phyloP scores from a whole-genome alignment of 2,113 vertebrate genomes.

The Barnardius zonarius region DNA sequence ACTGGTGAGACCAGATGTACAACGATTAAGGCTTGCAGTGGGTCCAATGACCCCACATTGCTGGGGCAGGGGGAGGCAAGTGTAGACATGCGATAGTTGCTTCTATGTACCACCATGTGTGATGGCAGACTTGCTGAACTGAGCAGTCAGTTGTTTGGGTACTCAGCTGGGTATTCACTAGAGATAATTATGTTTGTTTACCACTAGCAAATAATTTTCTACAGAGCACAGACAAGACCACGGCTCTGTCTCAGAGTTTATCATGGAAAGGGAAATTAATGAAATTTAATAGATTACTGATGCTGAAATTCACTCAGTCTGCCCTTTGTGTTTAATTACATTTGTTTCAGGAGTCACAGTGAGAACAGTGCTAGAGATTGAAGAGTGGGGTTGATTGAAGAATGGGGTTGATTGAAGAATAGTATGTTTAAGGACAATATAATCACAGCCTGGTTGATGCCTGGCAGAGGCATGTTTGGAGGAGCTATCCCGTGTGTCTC shows the following conservation, averaged over 20 bases:
- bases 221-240: neutral
- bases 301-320: neutral
- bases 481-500: too few species aligned
- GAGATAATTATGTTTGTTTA: neutral
- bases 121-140: neutral
- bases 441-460: too few species aligned
- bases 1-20: neutral
- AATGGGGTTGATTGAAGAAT: too few species aligned
- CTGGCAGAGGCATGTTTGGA: too few species aligned
- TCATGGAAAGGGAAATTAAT: neutral
- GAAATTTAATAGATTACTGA: neutral
- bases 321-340: neutral
- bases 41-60: rapidly evolving
- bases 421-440: too few species aligned
- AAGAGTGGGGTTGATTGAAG: too few species aligned
- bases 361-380: neutral
- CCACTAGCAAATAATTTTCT: neutral
- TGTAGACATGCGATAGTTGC: neutral
- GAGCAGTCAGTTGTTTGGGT: neutral
- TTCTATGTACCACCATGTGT: rapidly evolving
- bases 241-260: neutral
- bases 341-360: rapidly evolving
- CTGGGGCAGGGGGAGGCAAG: neutral
- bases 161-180: neutral
- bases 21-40: rapidly evolving